Evolutionary conservation across 2,113 vertebrate genomes (phyloP).

Genomic region (Phaethon lepturus): DNA sequence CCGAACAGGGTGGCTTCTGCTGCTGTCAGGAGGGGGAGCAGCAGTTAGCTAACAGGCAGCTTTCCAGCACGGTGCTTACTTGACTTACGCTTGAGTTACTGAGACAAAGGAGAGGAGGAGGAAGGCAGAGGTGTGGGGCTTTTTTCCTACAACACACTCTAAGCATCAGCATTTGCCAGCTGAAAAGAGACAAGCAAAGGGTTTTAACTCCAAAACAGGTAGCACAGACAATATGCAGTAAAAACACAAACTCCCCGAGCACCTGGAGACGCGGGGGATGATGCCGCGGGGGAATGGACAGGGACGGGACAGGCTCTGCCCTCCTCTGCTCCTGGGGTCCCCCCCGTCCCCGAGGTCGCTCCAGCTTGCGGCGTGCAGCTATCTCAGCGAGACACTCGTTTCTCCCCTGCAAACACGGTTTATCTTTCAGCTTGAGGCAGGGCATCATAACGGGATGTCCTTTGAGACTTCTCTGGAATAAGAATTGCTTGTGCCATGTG

Average conservation of each 20-base stretch:
- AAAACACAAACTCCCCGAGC: not conserved
- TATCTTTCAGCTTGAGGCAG: not conserved
- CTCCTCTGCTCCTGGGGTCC: not conserved
- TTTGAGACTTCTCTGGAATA: not conserved
- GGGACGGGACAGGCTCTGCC: not conserved
- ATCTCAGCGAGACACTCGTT: not conserved
- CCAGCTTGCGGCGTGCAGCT: not conserved
- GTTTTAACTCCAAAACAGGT: not conserved
- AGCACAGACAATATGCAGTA: not conserved
- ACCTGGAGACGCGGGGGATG: rapidly evolving
- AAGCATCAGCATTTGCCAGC: not conserved
- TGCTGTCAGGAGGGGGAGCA: not conserved
- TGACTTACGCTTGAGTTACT: not conserved
- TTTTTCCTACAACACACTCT: not conserved
- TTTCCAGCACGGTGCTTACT: not conserved
- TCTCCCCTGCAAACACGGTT: not conserved
- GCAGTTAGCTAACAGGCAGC: not conserved
- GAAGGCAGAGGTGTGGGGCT: rapidly evolving
- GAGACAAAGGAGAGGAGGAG: not conserved
- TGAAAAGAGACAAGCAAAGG: not conserved
- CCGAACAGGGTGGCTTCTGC: not conserved
- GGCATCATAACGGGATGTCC: not conserved
- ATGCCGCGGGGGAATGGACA: not conserved
- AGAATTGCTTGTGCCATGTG: not conserved
- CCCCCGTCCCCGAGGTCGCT: not conserved